Conservation (phyloP, 2,888 invertebrate species). For the Cepaea hortensis region DNA sequence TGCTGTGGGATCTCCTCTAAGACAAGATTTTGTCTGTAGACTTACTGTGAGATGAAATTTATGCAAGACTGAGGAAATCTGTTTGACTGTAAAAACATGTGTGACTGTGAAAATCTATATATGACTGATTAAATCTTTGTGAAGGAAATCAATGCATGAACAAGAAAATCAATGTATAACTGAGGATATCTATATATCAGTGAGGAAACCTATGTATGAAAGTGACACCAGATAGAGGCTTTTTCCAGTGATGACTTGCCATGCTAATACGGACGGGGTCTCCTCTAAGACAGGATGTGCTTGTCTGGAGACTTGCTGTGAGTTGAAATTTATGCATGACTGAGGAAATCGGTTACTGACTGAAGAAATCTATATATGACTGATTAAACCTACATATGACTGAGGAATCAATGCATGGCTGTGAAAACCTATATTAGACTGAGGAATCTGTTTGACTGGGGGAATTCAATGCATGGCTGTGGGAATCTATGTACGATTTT, state of each 20-base stretch:
- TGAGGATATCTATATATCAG: no score
- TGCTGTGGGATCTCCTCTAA: constrained; percentile 58
- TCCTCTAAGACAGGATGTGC: constrained; percentile 57
- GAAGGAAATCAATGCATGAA: no score
- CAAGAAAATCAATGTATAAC: no score
- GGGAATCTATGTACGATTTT: constrained; percentile 53
- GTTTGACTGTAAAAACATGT: no score
- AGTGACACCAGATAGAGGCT: no score
- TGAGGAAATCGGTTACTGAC: constrained; percentile 48
- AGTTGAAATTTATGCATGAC: constrained; percentile 57
- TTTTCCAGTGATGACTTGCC: constrained; percentile 67
- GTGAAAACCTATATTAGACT: constrained; percentile 56
- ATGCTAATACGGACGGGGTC: constrained; percentile 70
- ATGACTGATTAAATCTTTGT: no score
- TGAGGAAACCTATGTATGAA: no score
- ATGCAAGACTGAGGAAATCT: constrained; percentile 55
- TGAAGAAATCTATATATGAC: no score
- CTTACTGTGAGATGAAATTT: constrained; percentile 58
- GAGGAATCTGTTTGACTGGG: constrained; percentile 28
- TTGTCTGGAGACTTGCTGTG: constrained; percentile 57
- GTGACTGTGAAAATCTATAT: no score
- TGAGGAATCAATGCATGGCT: constrained; percentile 43
- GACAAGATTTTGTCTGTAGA: constrained; percentile 57
- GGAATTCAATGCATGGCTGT: constrained; percentile 57
- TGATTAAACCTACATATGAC: no score